A percentile compares a stretch with the other conserved stretches of the same genome.
Conservation (phyloP, 2,888 invertebrate genomes). For the Choreutis nemorana region DNA sequence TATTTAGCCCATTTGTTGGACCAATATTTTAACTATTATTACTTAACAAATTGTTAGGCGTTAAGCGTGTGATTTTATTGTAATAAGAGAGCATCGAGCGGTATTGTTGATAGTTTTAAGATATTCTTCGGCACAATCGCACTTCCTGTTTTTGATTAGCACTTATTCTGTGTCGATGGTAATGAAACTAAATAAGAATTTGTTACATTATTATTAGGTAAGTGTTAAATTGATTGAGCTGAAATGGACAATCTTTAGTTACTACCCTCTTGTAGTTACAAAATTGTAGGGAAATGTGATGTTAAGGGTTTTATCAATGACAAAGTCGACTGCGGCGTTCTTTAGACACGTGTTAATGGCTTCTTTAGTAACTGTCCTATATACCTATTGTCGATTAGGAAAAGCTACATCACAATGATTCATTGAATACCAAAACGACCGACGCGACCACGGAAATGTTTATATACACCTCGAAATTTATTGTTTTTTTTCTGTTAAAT, state of each 20-base stretch:
- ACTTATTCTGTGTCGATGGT: conserved; percentile 67
- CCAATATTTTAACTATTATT: conserved; percentile 68
- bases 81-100: conserved; percentile 64
- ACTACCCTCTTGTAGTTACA: conserved; percentile 61
- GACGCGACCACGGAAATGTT: conserved; percentile 37
- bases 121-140: conserved; percentile 65
- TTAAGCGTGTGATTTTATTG: conserved; percentile 67
- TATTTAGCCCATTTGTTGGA: conserved; percentile 68
- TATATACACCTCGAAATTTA: conserved; percentile 46
- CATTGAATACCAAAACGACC: conserved; percentile 32
- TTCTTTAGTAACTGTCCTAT: conserved; percentile 24
- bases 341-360: conserved; percentile 26
- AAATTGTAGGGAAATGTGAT: conserved; percentile 61
- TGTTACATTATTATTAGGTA: conserved; percentile 67
- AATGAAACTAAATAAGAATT: conserved; percentile 62
- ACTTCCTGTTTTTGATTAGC: conserved; percentile 67
- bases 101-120: conserved; percentile 65
- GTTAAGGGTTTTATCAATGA: conserved; percentile 66
- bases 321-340: conserved; percentile 61
- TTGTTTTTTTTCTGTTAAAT: no score
- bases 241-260: conserved; percentile 64
- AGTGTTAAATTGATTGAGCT: conserved; percentile 66
- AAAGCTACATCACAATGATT: no score
- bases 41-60: conserved; percentile 66
- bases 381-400: conserved; percentile 28